A percentile compares a stretch with the other conserved stretches of the same genome.
Evolutionary conservation across 2,888 invertebrate genomes (phyloP).

Genomic region (Epinotia brunnichana): DNA sequence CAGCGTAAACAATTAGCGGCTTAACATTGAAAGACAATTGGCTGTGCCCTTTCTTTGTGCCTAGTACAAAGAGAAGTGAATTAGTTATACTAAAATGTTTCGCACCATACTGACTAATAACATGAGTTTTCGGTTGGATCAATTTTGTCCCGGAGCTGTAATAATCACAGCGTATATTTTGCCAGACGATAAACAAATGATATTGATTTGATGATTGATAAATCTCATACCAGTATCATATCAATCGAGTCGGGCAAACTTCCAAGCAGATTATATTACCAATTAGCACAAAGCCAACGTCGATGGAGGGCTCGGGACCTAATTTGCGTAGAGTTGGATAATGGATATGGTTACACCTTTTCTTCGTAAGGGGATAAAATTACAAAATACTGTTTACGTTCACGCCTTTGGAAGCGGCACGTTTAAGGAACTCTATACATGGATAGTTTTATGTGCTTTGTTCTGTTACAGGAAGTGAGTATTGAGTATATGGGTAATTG

Average conservation of each 20-base stretch:
- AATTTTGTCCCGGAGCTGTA: too few species aligned
- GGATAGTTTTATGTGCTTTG: background rate
- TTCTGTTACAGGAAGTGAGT: background rate
- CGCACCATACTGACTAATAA: too few species aligned
- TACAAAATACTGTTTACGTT: constrained; percentile 39
- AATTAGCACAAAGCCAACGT: background rate
- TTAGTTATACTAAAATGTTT: too few species aligned
- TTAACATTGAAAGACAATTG: too few species aligned
- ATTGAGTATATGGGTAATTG: background rate
- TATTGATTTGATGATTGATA: too few species aligned
- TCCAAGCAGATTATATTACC: background rate
- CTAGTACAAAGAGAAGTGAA: too few species aligned
- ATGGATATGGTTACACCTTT: background rate
- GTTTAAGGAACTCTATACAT: background rate
- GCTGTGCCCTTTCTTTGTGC: too few species aligned
- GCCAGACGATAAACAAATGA: too few species aligned
- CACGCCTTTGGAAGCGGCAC: background rate
- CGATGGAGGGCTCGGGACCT: background rate
- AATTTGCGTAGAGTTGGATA: constrained; percentile 6
- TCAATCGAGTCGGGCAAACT: background rate
- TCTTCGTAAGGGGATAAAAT: constrained; percentile 4
- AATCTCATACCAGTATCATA: too few species aligned
- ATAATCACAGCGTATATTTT: too few species aligned
- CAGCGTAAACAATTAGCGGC: too few species aligned
- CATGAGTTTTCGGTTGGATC: too few species aligned